Conservation (phyloP, 2,888 invertebrate species). For the Orthonychiurus folsomi region DNA sequence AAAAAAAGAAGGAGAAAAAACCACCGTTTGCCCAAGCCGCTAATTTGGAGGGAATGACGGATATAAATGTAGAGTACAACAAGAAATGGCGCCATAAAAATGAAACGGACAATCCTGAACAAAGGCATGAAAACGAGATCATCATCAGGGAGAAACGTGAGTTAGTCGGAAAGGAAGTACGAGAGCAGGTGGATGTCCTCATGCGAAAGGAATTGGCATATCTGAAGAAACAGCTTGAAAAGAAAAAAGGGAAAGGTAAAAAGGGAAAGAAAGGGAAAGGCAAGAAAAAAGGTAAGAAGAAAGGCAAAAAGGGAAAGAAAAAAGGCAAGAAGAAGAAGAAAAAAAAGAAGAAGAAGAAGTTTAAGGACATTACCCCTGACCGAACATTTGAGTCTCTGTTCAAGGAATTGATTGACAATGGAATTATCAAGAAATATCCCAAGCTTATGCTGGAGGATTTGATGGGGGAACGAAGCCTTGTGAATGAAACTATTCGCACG, state of each 20-base stretch:
- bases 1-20: slow-evolving; percentile 53
- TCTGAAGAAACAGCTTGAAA: slow-evolving; percentile 15
- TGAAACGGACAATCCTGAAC: slow-evolving; percentile 62
- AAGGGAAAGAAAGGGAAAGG: slow-evolving; percentile 56
- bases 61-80: slow-evolving; percentile 65
- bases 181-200: slow-evolving; percentile 52
- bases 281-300: slow-evolving; percentile 45
- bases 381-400: slow-evolving; percentile 80
- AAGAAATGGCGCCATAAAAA: slow-evolving; percentile 72
- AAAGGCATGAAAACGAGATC: slow-evolving; percentile 70
- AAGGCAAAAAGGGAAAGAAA: background rate
- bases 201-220: slow-evolving; percentile 13
- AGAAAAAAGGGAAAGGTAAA: slow-evolving; percentile 46
- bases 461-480: slow-evolving; percentile 67
- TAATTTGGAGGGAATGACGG: slow-evolving; percentile 61
- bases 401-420: slow-evolving; percentile 82
- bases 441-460: slow-evolving; percentile 59
- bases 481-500: slow-evolving; percentile 41
- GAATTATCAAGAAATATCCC: slow-evolving; percentile 74
- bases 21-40: slow-evolving; percentile 53
- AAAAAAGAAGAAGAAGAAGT: slow-evolving; percentile 77
- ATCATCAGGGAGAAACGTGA: slow-evolving; percentile 72
- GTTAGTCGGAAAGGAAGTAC: slow-evolving; percentile 72
- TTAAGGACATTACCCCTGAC: slow-evolving; percentile 84
- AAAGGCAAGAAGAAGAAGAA: slow-evolving; percentile 64